Evolutionary conservation across 2,797 vertebrate species (phyloP).

Genomic region (Syngnathus acus): DNA sequence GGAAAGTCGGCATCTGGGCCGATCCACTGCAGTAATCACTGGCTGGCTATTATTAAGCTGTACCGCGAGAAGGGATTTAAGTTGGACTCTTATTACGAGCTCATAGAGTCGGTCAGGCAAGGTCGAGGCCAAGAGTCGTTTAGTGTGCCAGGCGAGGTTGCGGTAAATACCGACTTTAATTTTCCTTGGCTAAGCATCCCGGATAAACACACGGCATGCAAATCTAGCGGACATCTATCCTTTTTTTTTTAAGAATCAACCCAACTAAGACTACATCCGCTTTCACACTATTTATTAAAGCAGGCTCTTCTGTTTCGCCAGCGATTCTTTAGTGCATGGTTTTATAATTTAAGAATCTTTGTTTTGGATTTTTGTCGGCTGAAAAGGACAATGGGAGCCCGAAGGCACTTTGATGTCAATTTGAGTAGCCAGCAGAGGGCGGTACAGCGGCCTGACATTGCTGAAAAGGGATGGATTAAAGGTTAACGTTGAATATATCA

Average conservation of each 20-base stretch:
- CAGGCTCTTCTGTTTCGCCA: too few relatives aligned
- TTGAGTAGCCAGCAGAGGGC: too few relatives aligned
- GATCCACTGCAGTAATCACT: conserved; percentile 58
- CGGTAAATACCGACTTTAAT: conserved; percentile 23
- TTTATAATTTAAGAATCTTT: too few relatives aligned
- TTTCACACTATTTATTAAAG: too few relatives aligned
- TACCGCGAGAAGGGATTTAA: conserved; percentile 48
- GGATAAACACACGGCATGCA: not conserved
- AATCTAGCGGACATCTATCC: conserved; percentile 8
- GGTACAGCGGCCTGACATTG: too few relatives aligned
- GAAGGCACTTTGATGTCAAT: too few relatives aligned
- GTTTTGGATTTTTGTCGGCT: too few relatives aligned
- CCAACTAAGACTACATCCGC: not conserved
- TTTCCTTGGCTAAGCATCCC: conserved; percentile 21
- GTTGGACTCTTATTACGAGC: conserved; percentile 32
- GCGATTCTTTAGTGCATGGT: too few relatives aligned
- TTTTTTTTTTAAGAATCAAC: not conserved
- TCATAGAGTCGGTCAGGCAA: conserved; percentile 32
- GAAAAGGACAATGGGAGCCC: not conserved
- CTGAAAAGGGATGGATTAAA: too few relatives aligned
- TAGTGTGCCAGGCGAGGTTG: not conserved
- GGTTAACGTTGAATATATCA: too few relatives aligned
- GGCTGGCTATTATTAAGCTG: conserved; percentile 63
- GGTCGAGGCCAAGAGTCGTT: conserved; percentile 30
- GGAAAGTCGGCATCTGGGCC: conserved; percentile 66